A percentile compares a stretch with the other conserved stretches of the same genome.
These are phyloP conservation scores for Scelioninae gen. 2 DNA, from an alignment of 2,888 invertebrate genomes.

Conservation along the genomic window DNA sequence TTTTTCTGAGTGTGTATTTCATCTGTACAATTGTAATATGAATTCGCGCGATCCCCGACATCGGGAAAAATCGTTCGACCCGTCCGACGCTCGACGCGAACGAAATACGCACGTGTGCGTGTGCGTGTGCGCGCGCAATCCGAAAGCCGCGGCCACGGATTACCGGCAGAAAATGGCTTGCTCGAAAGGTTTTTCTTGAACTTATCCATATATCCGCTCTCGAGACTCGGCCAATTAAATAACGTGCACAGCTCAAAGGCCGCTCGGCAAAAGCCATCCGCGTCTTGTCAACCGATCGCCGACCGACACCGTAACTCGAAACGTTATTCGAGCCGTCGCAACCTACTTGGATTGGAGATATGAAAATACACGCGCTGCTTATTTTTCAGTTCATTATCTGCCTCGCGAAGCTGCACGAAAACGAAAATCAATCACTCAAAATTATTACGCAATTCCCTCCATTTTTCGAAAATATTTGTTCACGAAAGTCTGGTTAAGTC, in stretches of 20 bases:
- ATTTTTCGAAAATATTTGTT: too few species aligned
- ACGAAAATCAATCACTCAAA: too few species aligned
- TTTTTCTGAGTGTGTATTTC: too few species aligned
- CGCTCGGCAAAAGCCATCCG: conserved; percentile 20
- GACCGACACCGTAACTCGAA: conserved; percentile 20
- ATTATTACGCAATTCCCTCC: too few species aligned
- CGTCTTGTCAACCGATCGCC: conserved; percentile 17
- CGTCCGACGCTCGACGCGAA: background rate
- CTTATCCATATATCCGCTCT: conserved; percentile 25
- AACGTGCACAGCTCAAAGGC: conserved; percentile 20
- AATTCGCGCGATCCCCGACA: too few species aligned
- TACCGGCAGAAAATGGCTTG: conserved; percentile 9
- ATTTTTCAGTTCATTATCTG: background rate
- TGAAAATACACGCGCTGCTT: conserved; percentile 1
- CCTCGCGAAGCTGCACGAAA: too few species aligned
- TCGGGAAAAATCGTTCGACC: background rate
- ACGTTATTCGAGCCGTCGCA: conserved; percentile 2
- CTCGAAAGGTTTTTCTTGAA: conserved; percentile 18
- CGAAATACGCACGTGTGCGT: background rate
- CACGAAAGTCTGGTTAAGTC: too few species aligned
- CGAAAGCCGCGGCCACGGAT: background rate
- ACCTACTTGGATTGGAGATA: conserved; percentile 3
- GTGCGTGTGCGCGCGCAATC: too few species aligned
- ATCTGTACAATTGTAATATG: too few species aligned
- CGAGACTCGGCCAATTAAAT: conserved; percentile 5